phyloP scores from a whole-genome alignment of 2,113 vertebrate species.

The Malurus cyaneus region DNA sequence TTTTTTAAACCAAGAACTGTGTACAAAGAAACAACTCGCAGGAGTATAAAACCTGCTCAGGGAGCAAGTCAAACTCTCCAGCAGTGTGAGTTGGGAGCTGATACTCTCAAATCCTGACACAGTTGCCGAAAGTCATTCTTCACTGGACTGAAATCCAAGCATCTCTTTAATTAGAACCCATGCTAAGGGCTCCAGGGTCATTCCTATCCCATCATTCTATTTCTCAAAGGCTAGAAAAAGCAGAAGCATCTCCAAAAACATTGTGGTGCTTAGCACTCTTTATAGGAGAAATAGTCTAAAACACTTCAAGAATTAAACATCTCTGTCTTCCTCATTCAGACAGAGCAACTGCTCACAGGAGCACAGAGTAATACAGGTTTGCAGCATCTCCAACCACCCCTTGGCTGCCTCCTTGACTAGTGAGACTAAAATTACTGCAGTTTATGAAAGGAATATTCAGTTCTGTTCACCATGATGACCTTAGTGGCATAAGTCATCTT shows the following conservation, averaged over 20 bases:
- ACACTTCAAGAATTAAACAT: neutral
- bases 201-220: neutral
- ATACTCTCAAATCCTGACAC: neutral
- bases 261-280: neutral
- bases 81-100: neutral
- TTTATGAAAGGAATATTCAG: neutral
- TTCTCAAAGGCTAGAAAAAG: neutral
- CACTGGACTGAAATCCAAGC: neutral
- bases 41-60: neutral
- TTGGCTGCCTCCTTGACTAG: neutral
- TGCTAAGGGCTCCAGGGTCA: neutral
- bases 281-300: neutral
- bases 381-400: neutral
- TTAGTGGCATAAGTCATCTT: neutral
- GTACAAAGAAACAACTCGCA: neutral
- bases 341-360: neutral
- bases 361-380: neutral
- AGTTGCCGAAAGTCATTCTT: neutral
- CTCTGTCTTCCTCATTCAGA: neutral
- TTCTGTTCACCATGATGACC: neutral
- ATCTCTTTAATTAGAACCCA: neutral
- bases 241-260: neutral
- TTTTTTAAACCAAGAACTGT: neutral
- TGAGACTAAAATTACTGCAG: neutral
- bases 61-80: neutral